Evolutionary conservation across 2,797 vertebrate species (phyloP).

Genomic region (Phoebastria nigripes): DNA sequence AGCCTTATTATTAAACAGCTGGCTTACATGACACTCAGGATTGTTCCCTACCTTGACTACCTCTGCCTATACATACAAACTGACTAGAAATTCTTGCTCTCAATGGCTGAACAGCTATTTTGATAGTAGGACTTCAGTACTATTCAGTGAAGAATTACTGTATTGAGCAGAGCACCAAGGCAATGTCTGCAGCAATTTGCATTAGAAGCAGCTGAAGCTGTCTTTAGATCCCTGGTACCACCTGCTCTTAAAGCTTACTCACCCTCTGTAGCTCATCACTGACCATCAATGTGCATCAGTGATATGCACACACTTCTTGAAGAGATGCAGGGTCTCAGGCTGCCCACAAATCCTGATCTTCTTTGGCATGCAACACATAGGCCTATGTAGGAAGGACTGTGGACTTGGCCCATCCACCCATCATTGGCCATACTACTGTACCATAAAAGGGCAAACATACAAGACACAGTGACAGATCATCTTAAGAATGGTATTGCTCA

Average conservation of each 20-base stretch:
- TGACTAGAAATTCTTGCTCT: not conserved
- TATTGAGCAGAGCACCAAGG: not conserved
- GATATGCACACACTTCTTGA: fast-evolving
- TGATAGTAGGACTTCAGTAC: not conserved
- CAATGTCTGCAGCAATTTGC: not conserved
- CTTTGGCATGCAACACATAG: not conserved
- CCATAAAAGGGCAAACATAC: not conserved
- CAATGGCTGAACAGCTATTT: not conserved
- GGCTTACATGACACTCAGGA: not conserved
- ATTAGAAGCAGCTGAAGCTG: not conserved
- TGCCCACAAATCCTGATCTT: not conserved
- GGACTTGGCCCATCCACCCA: not conserved
- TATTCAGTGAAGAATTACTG: not conserved
- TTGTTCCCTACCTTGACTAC: not conserved
- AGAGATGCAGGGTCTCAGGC: not conserved
- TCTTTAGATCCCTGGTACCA: not conserved
- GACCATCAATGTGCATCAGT: not conserved
- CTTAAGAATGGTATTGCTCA: not conserved
- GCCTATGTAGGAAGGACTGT: not conserved
- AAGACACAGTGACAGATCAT: not conserved
- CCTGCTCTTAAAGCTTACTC: not conserved
- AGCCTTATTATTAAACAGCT: not conserved
- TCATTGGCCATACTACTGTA: not conserved
- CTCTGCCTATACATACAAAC: not conserved
- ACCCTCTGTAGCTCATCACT: not conserved